Conservation (phyloP, 2,888 invertebrate genomes). For the Nysson spinosus region DNA sequence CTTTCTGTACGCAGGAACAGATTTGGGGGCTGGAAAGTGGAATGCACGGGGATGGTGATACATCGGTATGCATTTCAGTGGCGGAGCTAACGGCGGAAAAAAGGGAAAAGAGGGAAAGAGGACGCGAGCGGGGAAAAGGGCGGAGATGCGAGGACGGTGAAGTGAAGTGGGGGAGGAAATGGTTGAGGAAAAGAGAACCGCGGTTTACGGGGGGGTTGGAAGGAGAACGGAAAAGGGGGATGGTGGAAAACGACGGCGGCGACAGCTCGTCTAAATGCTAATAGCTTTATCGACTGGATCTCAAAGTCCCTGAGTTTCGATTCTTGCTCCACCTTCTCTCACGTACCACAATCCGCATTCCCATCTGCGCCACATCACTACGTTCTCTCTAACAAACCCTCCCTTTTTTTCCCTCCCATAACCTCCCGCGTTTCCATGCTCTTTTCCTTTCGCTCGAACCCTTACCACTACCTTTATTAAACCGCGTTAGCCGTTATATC, state of each 20-base stretch:
- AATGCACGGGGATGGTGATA: constrained; percentile 54
- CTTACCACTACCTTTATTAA: constrained; percentile 51
- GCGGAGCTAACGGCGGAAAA: constrained; percentile 55
- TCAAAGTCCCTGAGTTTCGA: constrained; percentile 71
- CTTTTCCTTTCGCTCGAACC: not conserved
- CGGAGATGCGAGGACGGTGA: constrained; percentile 37
- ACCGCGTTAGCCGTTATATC: constrained; percentile 46
- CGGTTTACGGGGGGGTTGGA: constrained; percentile 31
- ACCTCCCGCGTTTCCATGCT: not conserved
- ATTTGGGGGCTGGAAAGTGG: constrained; percentile 21
- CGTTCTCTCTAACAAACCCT: constrained; percentile 27
- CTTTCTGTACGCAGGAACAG: constrained; percentile 11
- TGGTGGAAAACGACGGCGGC: constrained; percentile 45
- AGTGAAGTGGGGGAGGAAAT: constrained; percentile 35
- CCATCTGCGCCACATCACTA: constrained; percentile 43
- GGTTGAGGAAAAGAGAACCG: constrained; percentile 9
- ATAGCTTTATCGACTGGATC: constrained; percentile 76
- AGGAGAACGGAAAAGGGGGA: constrained; percentile 11
- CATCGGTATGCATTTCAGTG: constrained; percentile 75
- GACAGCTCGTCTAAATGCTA: constrained; percentile 78
- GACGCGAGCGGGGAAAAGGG: constrained; percentile 39
- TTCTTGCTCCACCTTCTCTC: constrained; percentile 60
- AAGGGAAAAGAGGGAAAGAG: constrained; percentile 46
- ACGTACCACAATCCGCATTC: constrained; percentile 41
- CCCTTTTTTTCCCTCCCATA: not conserved